Evolutionary conservation across 23 tunicate genomes (phyloP), one percentile per base, ranked within the genome.

Genomic region (Halocynthia aurantium): DNA sequence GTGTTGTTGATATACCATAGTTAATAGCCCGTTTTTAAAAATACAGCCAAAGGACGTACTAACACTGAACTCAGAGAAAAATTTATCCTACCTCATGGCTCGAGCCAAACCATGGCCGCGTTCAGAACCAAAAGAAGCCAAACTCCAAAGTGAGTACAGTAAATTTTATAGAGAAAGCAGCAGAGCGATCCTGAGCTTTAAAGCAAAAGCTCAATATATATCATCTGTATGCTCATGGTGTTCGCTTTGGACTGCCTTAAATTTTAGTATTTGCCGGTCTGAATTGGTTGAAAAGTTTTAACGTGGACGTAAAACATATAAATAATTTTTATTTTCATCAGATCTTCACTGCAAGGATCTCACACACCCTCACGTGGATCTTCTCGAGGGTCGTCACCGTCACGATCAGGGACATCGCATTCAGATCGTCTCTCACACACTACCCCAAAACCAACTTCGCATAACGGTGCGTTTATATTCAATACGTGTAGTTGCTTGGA

Each of bases 11-110:
- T 18, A n/a, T 67, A n/a, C 20, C 72, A 2, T 67, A 19, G 19
- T 67, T 11, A 19, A 12, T 20, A 15, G 2, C 72, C 17, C 22
- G 21, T 67, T 18, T 19, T 19, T 11, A 0, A 19, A 15, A 11
- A 57, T 83, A 53, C 81, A 92, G 98, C 98, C 12, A 92, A 92
- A 80, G 83, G 88, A 50, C 87, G 98, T 51, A 92, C 98, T 6
- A 92, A 92, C 75, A 56, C 71, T 11, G 98, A 92, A 72, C 52
- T 92, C 51, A 78, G 88, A 5, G 98, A 92, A 77, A 92, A 86
- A 57, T 80, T 92, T 52, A 53, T 86, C 51, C 66, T 83, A 40
- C 92, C 98, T 20, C 72, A 77, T 40, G 98, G 98, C 10, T 67
- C 92, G 64, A 72, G 78, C 51, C 92, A 92, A 61, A 55, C 77